Evolutionary conservation across 2,888 invertebrate genomes (phyloP).

Genomic region (Philonicus albiceps): DNA sequence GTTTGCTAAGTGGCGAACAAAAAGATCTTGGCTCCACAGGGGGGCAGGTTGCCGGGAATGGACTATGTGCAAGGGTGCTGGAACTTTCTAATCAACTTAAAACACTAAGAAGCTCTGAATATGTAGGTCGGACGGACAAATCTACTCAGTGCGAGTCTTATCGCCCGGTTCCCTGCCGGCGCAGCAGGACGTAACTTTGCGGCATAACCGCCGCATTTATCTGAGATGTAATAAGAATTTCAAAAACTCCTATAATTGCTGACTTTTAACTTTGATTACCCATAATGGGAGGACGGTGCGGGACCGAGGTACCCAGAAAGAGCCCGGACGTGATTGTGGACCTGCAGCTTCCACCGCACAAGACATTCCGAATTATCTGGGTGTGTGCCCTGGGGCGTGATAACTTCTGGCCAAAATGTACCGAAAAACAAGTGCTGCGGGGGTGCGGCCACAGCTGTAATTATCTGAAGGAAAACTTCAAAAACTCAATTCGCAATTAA

Average conservation of each 20-base stretch:
- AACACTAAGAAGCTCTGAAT: slow-evolving; percentile 2
- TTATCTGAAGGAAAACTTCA: slow-evolving; percentile 26
- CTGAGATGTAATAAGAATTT: not conserved
- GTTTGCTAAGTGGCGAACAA: not conserved
- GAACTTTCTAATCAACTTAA: slow-evolving; percentile 39
- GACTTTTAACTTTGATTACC: slow-evolving; percentile 14
- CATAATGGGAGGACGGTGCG: not conserved
- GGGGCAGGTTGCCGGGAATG: too few relatives aligned
- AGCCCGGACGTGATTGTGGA: not conserved
- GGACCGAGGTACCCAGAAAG: not conserved
- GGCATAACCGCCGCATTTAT: not conserved
- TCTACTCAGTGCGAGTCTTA: not conserved
- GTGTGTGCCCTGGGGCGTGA: slow-evolving; percentile 12
- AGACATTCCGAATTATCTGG: not conserved
- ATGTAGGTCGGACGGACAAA: not conserved
- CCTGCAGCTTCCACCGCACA: not conserved
- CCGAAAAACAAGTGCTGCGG: not conserved
- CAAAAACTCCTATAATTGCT: slow-evolving; percentile 18
- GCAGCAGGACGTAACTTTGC: not conserved
- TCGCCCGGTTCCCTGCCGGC: not conserved
- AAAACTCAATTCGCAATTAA: slow-evolving; percentile 35
- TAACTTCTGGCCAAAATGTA: not conserved
- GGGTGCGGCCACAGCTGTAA: slow-evolving; percentile 4
- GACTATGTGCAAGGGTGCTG: not conserved
- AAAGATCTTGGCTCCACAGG: not conserved